phyloP scores from a whole-genome alignment of 2,888 invertebrate species.

The Belgica antarctica region DNA sequence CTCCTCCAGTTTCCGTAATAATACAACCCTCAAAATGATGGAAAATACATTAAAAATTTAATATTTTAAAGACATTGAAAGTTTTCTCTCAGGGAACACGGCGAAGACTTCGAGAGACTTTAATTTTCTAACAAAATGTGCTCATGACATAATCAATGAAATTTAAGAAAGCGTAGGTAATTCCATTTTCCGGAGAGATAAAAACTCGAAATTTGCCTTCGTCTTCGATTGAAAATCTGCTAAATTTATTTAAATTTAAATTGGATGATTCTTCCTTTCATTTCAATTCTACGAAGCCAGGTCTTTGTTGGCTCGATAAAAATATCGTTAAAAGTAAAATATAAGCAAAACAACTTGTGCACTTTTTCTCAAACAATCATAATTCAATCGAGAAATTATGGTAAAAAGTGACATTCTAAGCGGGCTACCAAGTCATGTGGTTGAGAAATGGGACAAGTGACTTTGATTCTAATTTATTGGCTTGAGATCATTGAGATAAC shows the following conservation, averaged over 20 bases:
- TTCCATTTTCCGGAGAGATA: constrained; percentile 1
- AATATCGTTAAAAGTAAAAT: too few relatives aligned
- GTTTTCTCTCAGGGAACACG: constrained; percentile 20
- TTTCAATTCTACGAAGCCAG: too few relatives aligned
- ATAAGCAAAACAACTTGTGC: too few relatives aligned
- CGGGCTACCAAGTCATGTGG: too few relatives aligned
- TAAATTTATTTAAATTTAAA: constrained; percentile 25
- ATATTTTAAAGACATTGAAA: constrained; percentile 40
- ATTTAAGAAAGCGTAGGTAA: constrained; percentile 35
- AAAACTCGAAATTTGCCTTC: background rate
- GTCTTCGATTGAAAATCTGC: background rate
- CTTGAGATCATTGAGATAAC: too few relatives aligned
- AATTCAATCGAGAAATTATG: too few relatives aligned
- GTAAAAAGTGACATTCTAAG: too few relatives aligned
- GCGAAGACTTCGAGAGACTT: constrained; percentile 26
- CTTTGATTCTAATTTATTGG: too few relatives aligned
- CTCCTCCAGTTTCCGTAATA: constrained; percentile 37
- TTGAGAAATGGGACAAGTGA: too few relatives aligned
- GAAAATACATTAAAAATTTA: constrained; percentile 44
- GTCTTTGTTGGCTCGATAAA: too few relatives aligned
- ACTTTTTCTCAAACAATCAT: too few relatives aligned
- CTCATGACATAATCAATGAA: constrained; percentile 44
- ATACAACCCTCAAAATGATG: constrained; percentile 43
- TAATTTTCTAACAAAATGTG: constrained; percentile 43
- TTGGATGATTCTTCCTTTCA: constrained; percentile 27